Evolutionary conservation across 2,888 invertebrate species (phyloP).

Genomic region (Amiota communis): DNA sequence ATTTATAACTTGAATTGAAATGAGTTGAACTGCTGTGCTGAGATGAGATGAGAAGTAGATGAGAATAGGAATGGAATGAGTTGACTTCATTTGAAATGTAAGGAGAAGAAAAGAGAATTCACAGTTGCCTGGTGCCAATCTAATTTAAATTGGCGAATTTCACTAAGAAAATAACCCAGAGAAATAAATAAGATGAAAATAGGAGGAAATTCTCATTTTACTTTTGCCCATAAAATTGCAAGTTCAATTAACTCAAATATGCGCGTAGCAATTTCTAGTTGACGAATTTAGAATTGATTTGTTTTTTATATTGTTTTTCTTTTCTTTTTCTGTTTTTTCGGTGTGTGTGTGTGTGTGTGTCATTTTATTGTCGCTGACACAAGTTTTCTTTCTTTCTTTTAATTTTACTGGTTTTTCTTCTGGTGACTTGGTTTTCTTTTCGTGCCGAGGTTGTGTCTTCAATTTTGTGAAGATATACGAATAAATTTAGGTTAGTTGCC

Average conservation of each 20-base stretch:
- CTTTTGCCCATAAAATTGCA: conserved; percentile 8
- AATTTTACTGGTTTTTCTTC: neutral
- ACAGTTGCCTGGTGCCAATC: too few relatives aligned
- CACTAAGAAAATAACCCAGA: neutral
- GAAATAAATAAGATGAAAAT: neutral
- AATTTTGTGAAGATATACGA: neutral
- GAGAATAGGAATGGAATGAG: too few relatives aligned
- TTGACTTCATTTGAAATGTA: too few relatives aligned
- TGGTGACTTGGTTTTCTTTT: neutral
- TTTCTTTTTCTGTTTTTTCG: too few relatives aligned
- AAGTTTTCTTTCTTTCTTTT: neutral
- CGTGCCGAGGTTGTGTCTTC: neutral
- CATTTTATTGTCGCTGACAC: neutral
- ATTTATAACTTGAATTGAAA: too few relatives aligned
- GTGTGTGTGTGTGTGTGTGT: too few relatives aligned
- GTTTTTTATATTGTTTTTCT: neutral
- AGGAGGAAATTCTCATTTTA: neutral
- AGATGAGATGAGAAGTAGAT: too few relatives aligned
- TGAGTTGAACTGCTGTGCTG: too few relatives aligned
- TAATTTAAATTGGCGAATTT: too few relatives aligned
- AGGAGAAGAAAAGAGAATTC: too few relatives aligned
- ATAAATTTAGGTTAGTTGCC: neutral
- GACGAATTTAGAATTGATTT: conserved; percentile 22
- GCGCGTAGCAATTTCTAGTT: conserved; percentile 11
- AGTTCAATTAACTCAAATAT: conserved; percentile 22